phyloP scores from a whole-genome alignment of 2,888 invertebrate species.

The Molanna angustata region DNA sequence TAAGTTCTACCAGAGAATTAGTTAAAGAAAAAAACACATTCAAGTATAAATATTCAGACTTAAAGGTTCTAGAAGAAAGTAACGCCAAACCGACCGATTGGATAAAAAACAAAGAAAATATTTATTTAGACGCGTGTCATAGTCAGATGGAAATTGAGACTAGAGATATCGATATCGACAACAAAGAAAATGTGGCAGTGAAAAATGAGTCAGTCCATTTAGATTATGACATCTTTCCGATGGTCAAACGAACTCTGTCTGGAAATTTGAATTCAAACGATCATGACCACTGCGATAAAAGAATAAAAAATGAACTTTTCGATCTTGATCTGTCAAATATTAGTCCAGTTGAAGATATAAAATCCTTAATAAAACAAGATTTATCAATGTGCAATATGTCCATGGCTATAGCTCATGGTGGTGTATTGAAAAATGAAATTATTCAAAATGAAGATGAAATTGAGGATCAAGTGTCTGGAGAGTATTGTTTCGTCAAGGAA shows the following conservation, averaged over 20 bases:
- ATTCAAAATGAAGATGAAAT: neutral
- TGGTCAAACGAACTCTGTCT: neutral
- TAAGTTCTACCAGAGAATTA: conserved; percentile 8
- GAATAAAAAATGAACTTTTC: too few relatives aligned
- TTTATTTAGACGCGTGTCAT: neutral
- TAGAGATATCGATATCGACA: too few relatives aligned
- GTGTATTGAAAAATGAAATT: neutral
- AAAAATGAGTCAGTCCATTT: neutral
- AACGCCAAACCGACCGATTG: too few relatives aligned
- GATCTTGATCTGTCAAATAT: neutral
- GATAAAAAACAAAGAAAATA: conserved; percentile 26
- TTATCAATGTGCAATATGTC: too few relatives aligned
- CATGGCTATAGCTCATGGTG: neutral
- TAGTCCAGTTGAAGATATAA: neutral
- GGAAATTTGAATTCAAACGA: neutral
- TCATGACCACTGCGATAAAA: neutral
- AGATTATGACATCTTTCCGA: neutral
- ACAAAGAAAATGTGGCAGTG: neutral
- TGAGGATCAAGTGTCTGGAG: neutral
- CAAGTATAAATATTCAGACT: neutral
- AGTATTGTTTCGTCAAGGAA: conserved; percentile 7
- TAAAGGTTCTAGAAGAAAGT: neutral
- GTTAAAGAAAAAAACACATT: neutral
- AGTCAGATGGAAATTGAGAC: too few relatives aligned
- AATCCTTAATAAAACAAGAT: too few relatives aligned